These are phyloP conservation scores for Falco concolor DNA, from an alignment of 2,797 vertebrate species.

Conservation along the genomic window DNA sequence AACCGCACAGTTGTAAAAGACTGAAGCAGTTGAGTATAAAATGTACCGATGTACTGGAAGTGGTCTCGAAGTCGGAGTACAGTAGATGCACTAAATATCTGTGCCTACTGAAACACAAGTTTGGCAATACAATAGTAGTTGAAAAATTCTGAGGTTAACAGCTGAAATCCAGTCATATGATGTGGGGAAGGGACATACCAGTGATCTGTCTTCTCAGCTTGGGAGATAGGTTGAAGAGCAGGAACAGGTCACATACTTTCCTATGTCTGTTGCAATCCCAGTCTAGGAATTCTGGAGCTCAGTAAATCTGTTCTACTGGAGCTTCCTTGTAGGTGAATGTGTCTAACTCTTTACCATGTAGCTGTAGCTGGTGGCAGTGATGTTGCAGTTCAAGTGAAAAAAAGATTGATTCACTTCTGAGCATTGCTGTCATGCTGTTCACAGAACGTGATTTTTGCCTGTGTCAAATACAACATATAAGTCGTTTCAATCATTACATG, in stretches of 20 bases:
- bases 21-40: background rate
- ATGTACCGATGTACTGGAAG: background rate
- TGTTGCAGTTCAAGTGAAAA: background rate
- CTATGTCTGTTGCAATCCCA: background rate
- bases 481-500: accelerated
- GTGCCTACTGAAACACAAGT: background rate
- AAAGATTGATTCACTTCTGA: background rate
- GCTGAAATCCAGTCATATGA: background rate
- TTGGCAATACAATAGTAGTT: background rate
- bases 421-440: background rate
- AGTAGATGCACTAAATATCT: background rate
- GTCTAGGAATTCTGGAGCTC: background rate
- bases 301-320: background rate
- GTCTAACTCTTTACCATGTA: background rate
- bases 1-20: background rate
- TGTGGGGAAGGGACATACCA: background rate
- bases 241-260: background rate
- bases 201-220: background rate
- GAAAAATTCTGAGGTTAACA: background rate
- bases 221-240: background rate
- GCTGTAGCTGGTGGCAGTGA: background rate
- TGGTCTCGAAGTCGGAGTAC: background rate
- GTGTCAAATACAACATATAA: accelerated
- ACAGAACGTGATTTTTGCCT: background rate
- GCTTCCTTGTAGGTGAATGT: background rate